These are phyloP conservation scores for Sphaeramia orbicularis DNA, from an alignment of 2,797 vertebrate genomes.

Conservation along the genomic window DNA sequence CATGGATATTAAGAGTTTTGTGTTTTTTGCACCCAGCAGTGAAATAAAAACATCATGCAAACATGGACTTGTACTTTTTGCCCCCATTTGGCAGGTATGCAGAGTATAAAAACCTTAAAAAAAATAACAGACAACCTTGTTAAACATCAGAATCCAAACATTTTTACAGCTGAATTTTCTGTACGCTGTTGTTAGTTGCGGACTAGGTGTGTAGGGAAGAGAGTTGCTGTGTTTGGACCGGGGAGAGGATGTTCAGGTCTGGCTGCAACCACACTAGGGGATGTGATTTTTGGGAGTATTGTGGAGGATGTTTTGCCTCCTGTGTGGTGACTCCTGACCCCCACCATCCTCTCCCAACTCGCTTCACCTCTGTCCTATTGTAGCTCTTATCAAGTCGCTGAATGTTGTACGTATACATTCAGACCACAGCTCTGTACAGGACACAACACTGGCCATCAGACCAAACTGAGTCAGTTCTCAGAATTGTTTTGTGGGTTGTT, in stretches of 20 bases:
- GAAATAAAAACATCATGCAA: conserved; percentile 19
- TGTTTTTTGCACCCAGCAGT: conserved; percentile 16
- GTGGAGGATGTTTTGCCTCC: conserved; percentile 84
- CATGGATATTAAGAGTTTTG: neutral
- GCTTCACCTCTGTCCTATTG: conserved; percentile 71
- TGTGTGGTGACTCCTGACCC: conserved; percentile 82
- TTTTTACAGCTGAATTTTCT: conserved; percentile 34
- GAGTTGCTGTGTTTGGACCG: conserved; percentile 68
- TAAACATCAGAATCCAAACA: conserved; percentile 33
- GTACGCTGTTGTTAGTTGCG: conserved; percentile 27
- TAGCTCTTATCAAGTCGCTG: conserved; percentile 62
- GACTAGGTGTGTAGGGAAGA: conserved; percentile 61
- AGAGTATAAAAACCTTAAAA: conserved; percentile 13
- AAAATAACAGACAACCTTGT: conserved; percentile 26
- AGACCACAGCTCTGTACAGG: conserved; percentile 10
- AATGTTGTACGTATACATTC: conserved; percentile 55
- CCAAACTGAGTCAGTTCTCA: conserved; percentile 20
- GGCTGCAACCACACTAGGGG: conserved; percentile 58
- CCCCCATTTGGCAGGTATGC: neutral
- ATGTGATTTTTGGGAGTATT: conserved; percentile 74
- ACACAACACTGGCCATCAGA: conserved; percentile 48
- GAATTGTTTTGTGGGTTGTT: conserved; percentile 18
- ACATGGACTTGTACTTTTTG: neutral
- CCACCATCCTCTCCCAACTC: conserved; percentile 77
- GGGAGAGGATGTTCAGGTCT: conserved; percentile 74